Evolutionary conservation across 2,888 invertebrate genomes (phyloP).

Genomic region (Caenorhabditis uteleia): DNA sequence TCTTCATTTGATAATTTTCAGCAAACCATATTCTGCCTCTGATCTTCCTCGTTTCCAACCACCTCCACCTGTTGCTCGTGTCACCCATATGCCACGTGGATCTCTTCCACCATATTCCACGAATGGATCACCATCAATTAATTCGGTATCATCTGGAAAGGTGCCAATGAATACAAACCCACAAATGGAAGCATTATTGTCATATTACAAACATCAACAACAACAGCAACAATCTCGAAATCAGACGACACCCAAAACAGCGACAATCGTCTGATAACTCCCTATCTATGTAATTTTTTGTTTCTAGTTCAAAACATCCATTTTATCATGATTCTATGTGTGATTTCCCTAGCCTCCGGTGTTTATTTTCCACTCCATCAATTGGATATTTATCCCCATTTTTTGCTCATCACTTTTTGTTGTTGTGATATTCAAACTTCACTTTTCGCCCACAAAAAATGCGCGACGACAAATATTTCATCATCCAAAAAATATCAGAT

Average conservation of each 20-base stretch:
- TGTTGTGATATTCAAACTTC: too few species aligned
- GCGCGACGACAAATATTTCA: too few species aligned
- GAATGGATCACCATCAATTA: not conserved
- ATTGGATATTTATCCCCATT: too few species aligned
- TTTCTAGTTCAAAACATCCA: too few species aligned
- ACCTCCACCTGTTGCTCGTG: slow-evolving; percentile 33
- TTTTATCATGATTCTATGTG: too few species aligned
- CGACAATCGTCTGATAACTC: slow-evolving; percentile 56
- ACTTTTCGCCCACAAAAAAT: too few species aligned
- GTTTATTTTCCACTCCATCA: too few species aligned
- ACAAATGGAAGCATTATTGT: slow-evolving; percentile 58
- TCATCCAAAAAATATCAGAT: too few species aligned
- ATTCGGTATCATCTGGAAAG: slow-evolving; percentile 28
- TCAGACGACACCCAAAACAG: slow-evolving; percentile 48
- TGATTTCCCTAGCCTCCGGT: too few species aligned
- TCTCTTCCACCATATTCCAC: slow-evolving; percentile 37
- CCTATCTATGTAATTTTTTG: too few species aligned
- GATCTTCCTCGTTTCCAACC: slow-evolving; percentile 46
- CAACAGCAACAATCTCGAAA: slow-evolving; percentile 23
- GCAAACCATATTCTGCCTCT: slow-evolving; percentile 37
- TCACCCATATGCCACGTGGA: slow-evolving; percentile 35
- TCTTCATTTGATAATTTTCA: slow-evolving; percentile 5
- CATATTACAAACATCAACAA: slow-evolving; percentile 50
- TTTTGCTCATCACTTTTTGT: too few species aligned
- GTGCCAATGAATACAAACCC: slow-evolving; percentile 47